phyloP scores from a whole-genome alignment of 2,113 vertebrate species.

The Pseudopipra pipra region DNA sequence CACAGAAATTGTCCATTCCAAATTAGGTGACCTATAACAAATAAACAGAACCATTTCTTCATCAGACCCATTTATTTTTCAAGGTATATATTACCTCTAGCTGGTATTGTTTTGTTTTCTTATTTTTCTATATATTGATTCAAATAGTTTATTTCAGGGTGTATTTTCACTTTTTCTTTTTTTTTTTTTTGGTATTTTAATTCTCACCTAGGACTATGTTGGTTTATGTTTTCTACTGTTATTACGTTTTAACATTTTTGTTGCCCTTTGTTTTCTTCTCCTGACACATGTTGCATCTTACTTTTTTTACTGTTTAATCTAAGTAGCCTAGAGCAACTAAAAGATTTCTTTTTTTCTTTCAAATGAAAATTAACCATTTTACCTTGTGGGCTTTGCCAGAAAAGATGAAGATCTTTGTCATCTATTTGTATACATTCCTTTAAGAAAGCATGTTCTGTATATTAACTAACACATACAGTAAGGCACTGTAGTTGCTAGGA shows the following conservation, averaged over 20 bases:
- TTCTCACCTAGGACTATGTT: neutral
- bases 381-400: neutral
- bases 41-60: neutral
- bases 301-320: neutral
- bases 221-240: neutral
- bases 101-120: neutral
- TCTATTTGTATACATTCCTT: neutral
- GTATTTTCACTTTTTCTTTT: neutral
- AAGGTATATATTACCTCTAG: neutral
- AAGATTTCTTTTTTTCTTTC: neutral
- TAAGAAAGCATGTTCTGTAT: neutral
- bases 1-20: neutral
- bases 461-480: constrained; percentile 4
- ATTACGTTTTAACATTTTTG: neutral
- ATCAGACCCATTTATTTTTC: neutral
- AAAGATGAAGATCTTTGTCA: neutral
- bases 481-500: neutral
- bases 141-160: neutral
- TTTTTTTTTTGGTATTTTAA: neutral
- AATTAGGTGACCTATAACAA: neutral
- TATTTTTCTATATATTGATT: neutral
- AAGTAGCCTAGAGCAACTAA: neutral
- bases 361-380: neutral
- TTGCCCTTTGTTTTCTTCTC: neutral
- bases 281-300: neutral